Percentiles rank a stretch among this genome's conserved stretches.
Conservation (phyloP, 23 tunicate genomes). For the Ciona savignyi region DNA sequence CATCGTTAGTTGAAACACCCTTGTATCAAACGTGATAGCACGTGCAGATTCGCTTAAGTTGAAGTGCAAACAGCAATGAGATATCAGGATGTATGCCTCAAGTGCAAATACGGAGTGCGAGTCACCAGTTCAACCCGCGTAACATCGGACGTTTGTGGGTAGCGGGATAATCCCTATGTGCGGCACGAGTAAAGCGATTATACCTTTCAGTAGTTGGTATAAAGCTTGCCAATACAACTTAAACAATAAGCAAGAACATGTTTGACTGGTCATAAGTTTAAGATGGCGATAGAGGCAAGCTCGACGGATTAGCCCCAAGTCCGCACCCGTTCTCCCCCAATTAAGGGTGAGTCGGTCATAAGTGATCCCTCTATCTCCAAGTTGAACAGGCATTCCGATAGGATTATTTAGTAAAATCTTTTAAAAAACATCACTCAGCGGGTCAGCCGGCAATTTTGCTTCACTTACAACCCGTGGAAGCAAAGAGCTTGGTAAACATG, state of each 20-base stretch:
- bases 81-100: background rate
- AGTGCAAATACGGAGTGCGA: background rate
- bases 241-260: too few species aligned
- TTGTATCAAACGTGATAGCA: too few species aligned
- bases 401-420: background rate
- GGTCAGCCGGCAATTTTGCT: slow-evolving; percentile 2
- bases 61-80: background rate
- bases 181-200: too few species aligned
- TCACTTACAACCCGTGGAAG: background rate
- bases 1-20: too few species aligned
- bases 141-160: too few species aligned
- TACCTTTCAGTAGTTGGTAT: too few species aligned
- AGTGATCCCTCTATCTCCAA: background rate
- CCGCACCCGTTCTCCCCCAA: background rate
- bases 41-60: background rate
- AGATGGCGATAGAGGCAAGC: too few species aligned
- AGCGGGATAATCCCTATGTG: too few species aligned
- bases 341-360: background rate
- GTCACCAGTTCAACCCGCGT: too few species aligned
- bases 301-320: background rate
- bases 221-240: too few species aligned
- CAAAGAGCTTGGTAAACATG: background rate
- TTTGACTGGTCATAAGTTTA: too few species aligned
- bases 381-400: background rate
- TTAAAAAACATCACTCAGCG: background rate